phyloP scores from a whole-genome alignment of 2,797 vertebrate species.

The Xenopus petersii region DNA sequence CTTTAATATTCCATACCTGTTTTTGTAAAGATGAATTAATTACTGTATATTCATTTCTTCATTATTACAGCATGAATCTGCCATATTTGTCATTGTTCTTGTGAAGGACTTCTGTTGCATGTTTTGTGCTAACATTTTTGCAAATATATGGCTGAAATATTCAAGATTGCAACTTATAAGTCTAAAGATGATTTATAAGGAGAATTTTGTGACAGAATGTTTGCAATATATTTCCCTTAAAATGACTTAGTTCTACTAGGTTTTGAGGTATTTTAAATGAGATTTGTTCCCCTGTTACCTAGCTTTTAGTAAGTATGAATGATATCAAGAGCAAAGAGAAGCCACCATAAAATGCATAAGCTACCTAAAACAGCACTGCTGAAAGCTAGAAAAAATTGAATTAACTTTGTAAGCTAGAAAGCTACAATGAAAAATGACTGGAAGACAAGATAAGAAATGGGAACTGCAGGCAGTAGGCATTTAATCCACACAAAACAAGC shows the following conservation, averaged over 20 bases:
- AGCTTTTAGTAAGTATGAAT: slow-evolving; percentile 44
- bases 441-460: slow-evolving; percentile 34
- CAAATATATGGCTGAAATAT: slow-evolving; percentile 7
- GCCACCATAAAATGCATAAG: slow-evolving; percentile 37
- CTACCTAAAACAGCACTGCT: slow-evolving; percentile 41
- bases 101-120: neutral
- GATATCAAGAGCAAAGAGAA: slow-evolving; percentile 30
- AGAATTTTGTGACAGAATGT: slow-evolving; percentile 35
- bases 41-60: too few species aligned
- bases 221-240: slow-evolving; percentile 37
- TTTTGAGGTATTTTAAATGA: slow-evolving; percentile 35
- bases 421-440: slow-evolving; percentile 40
- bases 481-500: slow-evolving; percentile 38
- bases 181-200: slow-evolving; percentile 28
- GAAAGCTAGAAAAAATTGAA: slow-evolving; percentile 38
- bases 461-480: slow-evolving; percentile 18
- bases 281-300: slow-evolving; percentile 29
- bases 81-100: neutral
- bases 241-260: slow-evolving; percentile 20
- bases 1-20: too few species aligned
- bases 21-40: too few species aligned
- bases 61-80: neutral
- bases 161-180: slow-evolving; percentile 7
- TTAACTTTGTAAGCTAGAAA: slow-evolving; percentile 45
- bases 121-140: slow-evolving; percentile 3